These are phyloP conservation scores for Podarcis raffonei DNA, from an alignment of 2,113 vertebrate species.

Conservation along the genomic window DNA sequence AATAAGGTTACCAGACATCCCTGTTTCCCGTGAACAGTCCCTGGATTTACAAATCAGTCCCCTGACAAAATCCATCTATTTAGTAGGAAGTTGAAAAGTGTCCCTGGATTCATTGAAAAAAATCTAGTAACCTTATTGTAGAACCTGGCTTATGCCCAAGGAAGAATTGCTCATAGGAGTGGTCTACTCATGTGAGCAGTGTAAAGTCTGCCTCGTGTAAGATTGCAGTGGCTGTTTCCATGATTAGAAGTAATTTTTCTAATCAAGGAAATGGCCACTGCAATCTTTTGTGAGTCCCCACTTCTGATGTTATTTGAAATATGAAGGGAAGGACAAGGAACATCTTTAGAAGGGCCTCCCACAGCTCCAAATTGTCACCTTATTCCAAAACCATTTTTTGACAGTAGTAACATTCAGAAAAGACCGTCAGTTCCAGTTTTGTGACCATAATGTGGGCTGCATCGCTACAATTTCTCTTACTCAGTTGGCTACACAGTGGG, in stretches of 20 bases:
- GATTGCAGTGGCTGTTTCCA: not conserved
- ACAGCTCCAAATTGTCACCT: not conserved
- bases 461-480: not conserved
- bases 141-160: not conserved
- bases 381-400: not conserved
- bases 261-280: not conserved
- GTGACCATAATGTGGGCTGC: no score
- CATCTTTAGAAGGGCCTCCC: not conserved
- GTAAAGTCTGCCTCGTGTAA: not conserved
- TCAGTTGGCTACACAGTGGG: not conserved
- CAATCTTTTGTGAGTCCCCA: not conserved
- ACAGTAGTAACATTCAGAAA: not conserved
- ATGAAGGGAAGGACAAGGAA: not conserved
- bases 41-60: no score
- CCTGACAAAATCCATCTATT: no score
- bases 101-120: no score
- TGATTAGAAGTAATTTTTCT: not conserved
- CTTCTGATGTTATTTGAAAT: not conserved
- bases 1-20: not conserved
- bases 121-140: not conserved
- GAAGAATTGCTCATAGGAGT: not conserved
- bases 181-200: not conserved
- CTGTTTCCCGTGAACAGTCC: no score
- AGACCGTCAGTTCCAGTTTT: not conserved
- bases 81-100: no score